Percentiles rank a stretch among this genome's conserved stretches.
Evolutionary conservation across 2,797 vertebrate species (phyloP).

Genomic region (Pelochelys cantorii): DNA sequence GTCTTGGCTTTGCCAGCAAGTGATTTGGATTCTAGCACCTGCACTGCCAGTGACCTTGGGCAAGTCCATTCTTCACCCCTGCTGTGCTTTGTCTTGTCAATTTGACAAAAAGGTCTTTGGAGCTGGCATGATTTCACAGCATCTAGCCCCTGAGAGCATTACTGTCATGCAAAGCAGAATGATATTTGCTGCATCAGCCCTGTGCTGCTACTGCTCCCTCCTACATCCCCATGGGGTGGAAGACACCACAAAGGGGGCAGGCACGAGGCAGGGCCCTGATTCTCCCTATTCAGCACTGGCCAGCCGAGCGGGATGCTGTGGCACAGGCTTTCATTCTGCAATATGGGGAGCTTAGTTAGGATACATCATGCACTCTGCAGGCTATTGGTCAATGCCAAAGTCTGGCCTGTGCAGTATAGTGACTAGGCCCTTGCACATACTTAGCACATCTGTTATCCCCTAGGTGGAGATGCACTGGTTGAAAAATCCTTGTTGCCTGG

Average conservation of each 20-base stretch:
- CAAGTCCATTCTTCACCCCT: neutral
- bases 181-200: neutral
- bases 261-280: neutral
- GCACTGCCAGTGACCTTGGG: neutral
- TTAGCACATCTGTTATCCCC: neutral
- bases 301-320: neutral
- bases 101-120: neutral
- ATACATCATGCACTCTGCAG: neutral
- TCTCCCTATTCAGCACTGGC: neutral
- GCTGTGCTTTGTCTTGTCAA: neutral
- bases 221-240: neutral
- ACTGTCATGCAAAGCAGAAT: neutral
- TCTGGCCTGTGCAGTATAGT: neutral
- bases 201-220: neutral
- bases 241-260: neutral
- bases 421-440: neutral
- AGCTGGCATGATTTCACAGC: neutral
- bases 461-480: neutral
- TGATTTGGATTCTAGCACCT: neutral
- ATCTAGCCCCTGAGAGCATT: neutral
- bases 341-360: neutral
- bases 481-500: neutral
- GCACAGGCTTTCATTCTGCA: neutral
- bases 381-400: neutral
- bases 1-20: neutral